These are phyloP conservation scores for Oriolus oriolus DNA, from an alignment of 2,113 vertebrate species.

Conservation along the genomic window DNA sequence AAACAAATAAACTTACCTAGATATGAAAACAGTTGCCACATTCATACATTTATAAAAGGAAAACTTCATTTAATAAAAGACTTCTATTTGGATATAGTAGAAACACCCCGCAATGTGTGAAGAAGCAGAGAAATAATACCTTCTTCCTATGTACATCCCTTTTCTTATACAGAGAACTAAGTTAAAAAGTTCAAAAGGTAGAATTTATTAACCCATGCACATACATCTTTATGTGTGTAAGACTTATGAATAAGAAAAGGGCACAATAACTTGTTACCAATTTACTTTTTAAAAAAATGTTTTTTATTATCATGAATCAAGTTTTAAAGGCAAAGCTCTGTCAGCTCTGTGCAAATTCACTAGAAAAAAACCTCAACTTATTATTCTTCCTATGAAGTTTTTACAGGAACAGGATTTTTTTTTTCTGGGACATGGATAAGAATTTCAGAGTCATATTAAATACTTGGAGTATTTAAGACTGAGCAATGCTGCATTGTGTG, in stretches of 20 bases:
- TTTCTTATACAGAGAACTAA: neutral
- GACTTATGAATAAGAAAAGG: neutral
- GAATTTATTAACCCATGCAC: neutral
- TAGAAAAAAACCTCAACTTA: neutral
- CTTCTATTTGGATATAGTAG: neutral
- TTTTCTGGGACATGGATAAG: neutral
- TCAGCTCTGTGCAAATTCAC: neutral
- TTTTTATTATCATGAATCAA: neutral
- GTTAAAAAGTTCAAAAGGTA: neutral
- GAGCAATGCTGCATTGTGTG: neutral
- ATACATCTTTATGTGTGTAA: neutral
- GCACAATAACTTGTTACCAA: neutral
- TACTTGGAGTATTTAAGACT: neutral
- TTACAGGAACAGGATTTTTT: neutral
- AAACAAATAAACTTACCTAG: conserved; percentile 40
- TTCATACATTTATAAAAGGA: neutral
- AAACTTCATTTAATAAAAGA: neutral
- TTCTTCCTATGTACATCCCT: neutral
- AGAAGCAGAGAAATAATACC: neutral
- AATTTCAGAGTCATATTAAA: neutral
- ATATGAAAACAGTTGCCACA: neutral
- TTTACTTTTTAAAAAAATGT: neutral
- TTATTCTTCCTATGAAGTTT: neutral
- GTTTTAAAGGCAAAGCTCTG: neutral
- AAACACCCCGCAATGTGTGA: neutral